phyloP scores from a whole-genome alignment of 2,888 invertebrate species.

The Lapara coniferarum region DNA sequence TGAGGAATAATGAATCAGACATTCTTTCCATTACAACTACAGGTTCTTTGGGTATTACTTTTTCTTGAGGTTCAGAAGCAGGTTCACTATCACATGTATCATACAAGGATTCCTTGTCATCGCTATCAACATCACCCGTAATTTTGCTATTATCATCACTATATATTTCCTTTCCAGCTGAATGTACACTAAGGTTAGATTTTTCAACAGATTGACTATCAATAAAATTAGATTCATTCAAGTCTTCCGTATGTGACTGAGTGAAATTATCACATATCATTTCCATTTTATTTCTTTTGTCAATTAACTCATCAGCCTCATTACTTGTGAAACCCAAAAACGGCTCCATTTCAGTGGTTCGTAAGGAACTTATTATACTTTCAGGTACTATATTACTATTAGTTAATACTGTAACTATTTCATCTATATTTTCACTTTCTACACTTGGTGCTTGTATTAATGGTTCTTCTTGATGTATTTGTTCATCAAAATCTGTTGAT shows the following conservation, averaged over 20 bases:
- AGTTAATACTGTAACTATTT: conserved; percentile 12
- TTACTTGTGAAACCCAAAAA: conserved; percentile 55
- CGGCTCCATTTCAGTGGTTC: conserved; percentile 55
- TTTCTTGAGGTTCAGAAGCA: conserved; percentile 30
- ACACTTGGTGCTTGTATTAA: neutral
- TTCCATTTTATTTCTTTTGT: neutral
- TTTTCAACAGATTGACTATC: neutral
- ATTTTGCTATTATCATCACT: conserved; percentile 22
- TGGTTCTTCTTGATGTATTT: neutral
- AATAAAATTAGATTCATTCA: neutral
- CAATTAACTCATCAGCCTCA: conserved; percentile 9
- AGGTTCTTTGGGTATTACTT: conserved; percentile 44
- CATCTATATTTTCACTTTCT: neutral
- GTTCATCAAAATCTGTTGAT: neutral
- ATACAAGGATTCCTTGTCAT: conserved; percentile 60
- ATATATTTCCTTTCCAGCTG: neutral
- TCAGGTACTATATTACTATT: conserved; percentile 35
- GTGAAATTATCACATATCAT: neutral
- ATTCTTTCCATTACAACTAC: conserved; percentile 57
- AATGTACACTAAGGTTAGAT: conserved; percentile 1
- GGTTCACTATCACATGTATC: conserved; percentile 67
- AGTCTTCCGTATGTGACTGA: neutral
- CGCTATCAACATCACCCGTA: neutral
- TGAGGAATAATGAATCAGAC: conserved; percentile 54
- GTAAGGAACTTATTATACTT: conserved; percentile 43